Conservation (phyloP, 2,113 vertebrate genomes). For the Etheostoma cragini region DNA sequence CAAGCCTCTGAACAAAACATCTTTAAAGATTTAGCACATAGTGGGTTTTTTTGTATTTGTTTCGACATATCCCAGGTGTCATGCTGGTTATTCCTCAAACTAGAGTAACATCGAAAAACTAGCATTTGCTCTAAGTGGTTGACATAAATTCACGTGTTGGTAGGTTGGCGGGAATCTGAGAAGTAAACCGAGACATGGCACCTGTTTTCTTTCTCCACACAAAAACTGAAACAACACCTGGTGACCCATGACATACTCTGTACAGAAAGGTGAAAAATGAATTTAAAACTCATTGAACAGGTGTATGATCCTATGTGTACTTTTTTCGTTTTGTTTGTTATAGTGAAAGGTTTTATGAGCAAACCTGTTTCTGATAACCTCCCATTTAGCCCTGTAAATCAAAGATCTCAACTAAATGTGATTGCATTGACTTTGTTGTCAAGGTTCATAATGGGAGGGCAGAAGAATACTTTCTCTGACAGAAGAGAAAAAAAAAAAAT, state of each 20-base stretch:
- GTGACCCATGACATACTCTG: neutral
- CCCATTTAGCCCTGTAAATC: neutral
- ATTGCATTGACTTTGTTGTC: neutral
- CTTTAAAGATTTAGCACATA: neutral
- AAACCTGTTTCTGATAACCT: neutral
- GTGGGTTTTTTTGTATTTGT: no score
- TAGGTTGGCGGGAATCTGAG: neutral
- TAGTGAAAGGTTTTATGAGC: neutral
- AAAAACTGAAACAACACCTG: neutral
- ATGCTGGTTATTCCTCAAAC: neutral
- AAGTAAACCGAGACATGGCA: neutral
- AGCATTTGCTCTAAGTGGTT: neutral
- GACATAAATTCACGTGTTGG: neutral
- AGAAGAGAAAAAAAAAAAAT: no score
- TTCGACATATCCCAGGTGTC: neutral
- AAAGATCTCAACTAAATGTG: neutral
- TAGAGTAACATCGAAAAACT: neutral
- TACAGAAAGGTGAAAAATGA: neutral
- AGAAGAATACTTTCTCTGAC: neutral
- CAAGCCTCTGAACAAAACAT: neutral
- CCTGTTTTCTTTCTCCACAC: neutral
- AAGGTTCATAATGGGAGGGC: neutral
- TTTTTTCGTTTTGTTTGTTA: neutral
- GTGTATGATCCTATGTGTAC: neutral
- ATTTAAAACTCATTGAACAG: neutral